These are phyloP conservation scores for Planococcus citri DNA, from an alignment of 1,140 invertebrate species.

Conservation along the genomic window DNA sequence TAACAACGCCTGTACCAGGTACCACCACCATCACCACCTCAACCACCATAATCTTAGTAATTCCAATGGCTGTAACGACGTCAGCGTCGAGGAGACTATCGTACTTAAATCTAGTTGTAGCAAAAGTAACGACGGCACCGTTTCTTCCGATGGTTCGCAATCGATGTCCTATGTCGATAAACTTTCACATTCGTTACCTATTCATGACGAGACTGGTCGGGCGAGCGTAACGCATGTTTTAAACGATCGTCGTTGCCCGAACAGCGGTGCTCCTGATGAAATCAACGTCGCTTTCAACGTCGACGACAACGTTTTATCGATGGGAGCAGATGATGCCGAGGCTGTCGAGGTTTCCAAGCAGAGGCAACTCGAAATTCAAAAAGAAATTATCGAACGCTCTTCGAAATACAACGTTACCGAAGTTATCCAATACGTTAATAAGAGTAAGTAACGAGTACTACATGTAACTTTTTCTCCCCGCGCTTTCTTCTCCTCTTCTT, in stretches of 20 bases:
- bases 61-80: constrained; percentile 8
- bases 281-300: not conserved
- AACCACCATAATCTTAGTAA: not conserved
- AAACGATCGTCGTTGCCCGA: not conserved
- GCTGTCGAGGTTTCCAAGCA: not conserved
- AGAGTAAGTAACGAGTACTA: constrained; percentile 14
- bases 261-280: not conserved
- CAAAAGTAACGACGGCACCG: not conserved
- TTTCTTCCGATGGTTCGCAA: not conserved
- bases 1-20: not conserved
- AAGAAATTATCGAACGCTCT: not conserved
- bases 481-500: not conserved
- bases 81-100: constrained; percentile 26
- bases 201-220: not conserved
- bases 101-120: constrained; percentile 21
- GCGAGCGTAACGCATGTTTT: not conserved
- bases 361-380: not conserved
- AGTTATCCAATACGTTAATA: not conserved
- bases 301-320: not conserved
- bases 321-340: not conserved
- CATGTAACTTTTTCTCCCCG: not conserved
- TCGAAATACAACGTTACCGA: constrained; percentile 9
- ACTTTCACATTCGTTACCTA: constrained; percentile 6
- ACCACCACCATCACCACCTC: too few species aligned
- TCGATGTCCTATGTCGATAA: not conserved